phyloP scores from a whole-genome alignment of 2,888 invertebrate genomes.

The Tromatobia lineatoria region DNA sequence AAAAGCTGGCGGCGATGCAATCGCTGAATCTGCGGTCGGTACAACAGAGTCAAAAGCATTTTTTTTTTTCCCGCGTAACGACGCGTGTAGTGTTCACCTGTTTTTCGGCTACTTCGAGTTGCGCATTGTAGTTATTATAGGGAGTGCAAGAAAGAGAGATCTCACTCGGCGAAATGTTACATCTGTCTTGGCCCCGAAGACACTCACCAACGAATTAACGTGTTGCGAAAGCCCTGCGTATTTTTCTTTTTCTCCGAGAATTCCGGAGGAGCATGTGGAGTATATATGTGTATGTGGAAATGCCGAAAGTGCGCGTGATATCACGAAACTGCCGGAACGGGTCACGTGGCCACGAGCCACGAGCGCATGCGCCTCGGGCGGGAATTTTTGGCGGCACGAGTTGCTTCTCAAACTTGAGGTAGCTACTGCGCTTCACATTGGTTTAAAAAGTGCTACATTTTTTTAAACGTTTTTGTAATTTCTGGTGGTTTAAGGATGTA shows the following conservation, averaged over 20 bases:
- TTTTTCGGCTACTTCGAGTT: background rate
- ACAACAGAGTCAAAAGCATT: conserved; percentile 4
- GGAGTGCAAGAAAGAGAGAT: background rate
- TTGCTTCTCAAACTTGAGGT: background rate
- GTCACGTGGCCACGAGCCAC: conserved; percentile 15
- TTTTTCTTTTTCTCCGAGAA: conserved; percentile 6
- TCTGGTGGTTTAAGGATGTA: too few species aligned
- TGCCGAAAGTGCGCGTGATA: conserved; percentile 14
- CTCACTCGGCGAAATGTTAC: background rate
- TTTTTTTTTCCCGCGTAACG: background rate
- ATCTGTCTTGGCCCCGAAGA: background rate
- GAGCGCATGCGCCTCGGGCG: conserved; percentile 29
- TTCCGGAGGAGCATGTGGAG: conserved; percentile 1
- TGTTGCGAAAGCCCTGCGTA: background rate
- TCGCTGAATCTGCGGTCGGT: conserved; percentile 11
- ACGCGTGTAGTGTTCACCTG: background rate
- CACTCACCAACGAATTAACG: background rate
- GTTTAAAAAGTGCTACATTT: too few species aligned
- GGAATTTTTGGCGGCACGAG: conserved; percentile 23
- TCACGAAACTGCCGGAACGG: background rate
- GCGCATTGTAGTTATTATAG: background rate
- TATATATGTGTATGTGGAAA: background rate
- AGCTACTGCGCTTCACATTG: too few species aligned
- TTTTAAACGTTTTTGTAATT: too few species aligned
- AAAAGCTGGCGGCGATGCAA: background rate